These are phyloP conservation scores for Sus cebifrons DNA, from an alignment of 2,797 vertebrate species.

Conservation along the genomic window DNA sequence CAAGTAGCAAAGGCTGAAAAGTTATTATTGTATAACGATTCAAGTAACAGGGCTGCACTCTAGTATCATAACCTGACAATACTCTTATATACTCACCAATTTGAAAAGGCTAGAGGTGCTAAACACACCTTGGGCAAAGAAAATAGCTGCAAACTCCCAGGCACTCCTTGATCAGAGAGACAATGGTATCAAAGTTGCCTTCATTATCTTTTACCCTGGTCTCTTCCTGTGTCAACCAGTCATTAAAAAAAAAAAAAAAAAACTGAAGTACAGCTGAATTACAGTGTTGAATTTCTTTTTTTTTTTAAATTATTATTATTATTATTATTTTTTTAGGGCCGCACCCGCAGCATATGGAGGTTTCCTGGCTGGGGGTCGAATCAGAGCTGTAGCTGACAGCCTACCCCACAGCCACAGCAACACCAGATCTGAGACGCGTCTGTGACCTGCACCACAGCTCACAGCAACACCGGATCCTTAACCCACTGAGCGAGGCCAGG, in stretches of 20 bases:
- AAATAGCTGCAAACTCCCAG: background rate
- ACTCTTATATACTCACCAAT: background rate
- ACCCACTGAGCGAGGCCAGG: no score
- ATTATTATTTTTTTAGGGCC: no score
- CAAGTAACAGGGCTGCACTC: background rate
- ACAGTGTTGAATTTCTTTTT: background rate
- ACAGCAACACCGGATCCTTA: no score
- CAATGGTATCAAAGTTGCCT: background rate
- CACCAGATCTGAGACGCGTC: no score
- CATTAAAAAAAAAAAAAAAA: background rate
- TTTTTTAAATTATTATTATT: no score
- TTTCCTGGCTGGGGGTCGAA: no score
- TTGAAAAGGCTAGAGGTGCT: background rate
- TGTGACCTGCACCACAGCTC: no score
- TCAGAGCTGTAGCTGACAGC: no score
- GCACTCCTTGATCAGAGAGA: background rate
- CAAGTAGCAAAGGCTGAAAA: background rate
- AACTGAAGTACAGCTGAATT: background rate
- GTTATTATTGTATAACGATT: background rate
- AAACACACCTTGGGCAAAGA: background rate
- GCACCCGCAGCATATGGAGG: no score
- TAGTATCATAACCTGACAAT: background rate
- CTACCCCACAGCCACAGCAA: no score
- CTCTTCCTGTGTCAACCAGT: background rate
- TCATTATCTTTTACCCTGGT: background rate